Evolutionary conservation across 2,888 invertebrate species (phyloP).

Genomic region (Neelides folsomi): DNA sequence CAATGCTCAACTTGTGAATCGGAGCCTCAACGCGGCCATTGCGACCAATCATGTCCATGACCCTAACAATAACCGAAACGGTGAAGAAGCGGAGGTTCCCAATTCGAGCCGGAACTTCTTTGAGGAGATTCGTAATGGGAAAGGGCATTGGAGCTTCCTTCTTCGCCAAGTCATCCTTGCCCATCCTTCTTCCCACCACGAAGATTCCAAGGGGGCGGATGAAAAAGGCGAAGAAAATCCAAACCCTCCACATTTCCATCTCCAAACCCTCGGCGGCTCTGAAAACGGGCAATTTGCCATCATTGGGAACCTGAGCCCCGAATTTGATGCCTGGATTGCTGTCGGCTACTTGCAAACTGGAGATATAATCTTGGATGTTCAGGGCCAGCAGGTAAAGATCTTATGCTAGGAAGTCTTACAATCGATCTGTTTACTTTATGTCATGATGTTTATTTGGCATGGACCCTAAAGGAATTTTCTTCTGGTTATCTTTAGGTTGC

Average conservation of each 20-base stretch:
- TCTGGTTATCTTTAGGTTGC: constrained; percentile 37
- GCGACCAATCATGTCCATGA: constrained; percentile 15
- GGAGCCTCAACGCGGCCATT: constrained; percentile 9
- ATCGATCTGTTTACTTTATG: neutral
- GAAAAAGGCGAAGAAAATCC: constrained; percentile 7
- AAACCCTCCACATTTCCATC: neutral
- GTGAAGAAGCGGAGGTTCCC: neutral
- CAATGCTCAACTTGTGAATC: constrained; percentile 2
- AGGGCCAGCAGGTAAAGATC: constrained; percentile 29
- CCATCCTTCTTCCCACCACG: constrained; percentile 5
- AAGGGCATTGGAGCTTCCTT: constrained; percentile 27
- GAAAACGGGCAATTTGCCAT: constrained; percentile 40
- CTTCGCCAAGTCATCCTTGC: neutral
- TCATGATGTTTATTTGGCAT: constrained; percentile 1
- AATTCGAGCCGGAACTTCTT: constrained; percentile 24
- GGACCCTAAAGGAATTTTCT: neutral
- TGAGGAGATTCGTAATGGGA: constrained; percentile 32
- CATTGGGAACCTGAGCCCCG: constrained; percentile 34
- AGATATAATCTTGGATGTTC: constrained; percentile 32
- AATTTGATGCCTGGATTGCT: constrained; percentile 30
- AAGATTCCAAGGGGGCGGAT: neutral
- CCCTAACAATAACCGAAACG: constrained; percentile 2
- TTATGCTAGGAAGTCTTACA: neutral
- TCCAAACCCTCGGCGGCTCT: constrained; percentile 42
- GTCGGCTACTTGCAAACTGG: constrained; percentile 32